Percentiles rank a stretch among this genome's conserved stretches.
phyloP scores from a whole-genome alignment of 2,797 vertebrate genomes.

The Anabacerthia variegaticeps region DNA sequence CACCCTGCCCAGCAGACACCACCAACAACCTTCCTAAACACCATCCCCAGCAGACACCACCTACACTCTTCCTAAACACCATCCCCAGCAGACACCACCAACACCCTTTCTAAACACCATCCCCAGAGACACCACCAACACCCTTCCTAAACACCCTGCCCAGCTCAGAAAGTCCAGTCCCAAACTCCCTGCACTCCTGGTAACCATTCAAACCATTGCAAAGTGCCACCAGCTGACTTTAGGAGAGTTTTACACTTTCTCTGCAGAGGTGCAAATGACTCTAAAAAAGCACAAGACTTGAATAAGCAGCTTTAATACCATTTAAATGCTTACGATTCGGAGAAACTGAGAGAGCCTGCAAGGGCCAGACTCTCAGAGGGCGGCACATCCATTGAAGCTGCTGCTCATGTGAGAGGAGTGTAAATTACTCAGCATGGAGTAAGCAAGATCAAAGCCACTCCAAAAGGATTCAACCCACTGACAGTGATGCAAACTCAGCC shows the following conservation, averaged over 20 bases:
- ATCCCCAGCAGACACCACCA: neutral
- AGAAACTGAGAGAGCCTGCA: neutral
- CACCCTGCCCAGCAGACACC: no score
- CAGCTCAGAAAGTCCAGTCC: rapidly evolving
- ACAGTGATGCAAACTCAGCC: neutral
- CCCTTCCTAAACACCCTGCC: no score
- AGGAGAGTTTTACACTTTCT: neutral
- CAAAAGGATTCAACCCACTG: constrained; percentile 19
- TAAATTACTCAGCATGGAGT: constrained; percentile 3
- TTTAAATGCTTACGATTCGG: neutral
- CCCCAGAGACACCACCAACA: no score
- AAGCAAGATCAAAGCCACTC: constrained; percentile 29
- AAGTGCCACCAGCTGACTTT: neutral
- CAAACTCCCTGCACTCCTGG: rapidly evolving
- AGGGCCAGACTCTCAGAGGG: constrained; percentile 17
- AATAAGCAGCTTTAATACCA: constrained; percentile 12
- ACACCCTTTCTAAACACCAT: no score
- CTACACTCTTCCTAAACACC: no score
- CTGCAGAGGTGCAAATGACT: constrained; percentile 28
- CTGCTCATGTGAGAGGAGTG: constrained; percentile 21
- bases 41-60: neutral
- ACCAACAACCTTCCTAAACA: no score
- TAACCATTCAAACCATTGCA: neutral
- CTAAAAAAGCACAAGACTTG: neutral
- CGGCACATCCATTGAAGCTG: neutral